Evolutionary conservation across 2,888 invertebrate genomes (phyloP).

Genomic region (Tortrix viridana): DNA sequence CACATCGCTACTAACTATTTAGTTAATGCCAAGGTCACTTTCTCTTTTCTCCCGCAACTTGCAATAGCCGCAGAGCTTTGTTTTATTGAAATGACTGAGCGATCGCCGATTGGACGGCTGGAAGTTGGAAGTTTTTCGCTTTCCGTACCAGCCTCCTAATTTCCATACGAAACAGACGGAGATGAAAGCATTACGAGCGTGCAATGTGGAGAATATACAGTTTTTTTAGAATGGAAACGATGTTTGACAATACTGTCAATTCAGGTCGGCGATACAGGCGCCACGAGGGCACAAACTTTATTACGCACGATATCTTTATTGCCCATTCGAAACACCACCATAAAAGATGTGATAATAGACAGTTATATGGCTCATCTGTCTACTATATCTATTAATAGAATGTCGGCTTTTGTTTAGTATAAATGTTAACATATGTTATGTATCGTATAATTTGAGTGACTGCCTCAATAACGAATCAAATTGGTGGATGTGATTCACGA

Average conservation of each 20-base stretch:
- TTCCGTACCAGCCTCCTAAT: too few species aligned
- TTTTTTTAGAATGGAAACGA: too few species aligned
- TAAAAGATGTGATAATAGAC: slow-evolving; percentile 69
- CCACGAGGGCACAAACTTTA: slow-evolving; percentile 46
- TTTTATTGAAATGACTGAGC: too few species aligned
- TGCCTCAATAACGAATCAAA: neutral
- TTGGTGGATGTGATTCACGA: too few species aligned
- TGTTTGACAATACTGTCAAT: slow-evolving; percentile 7
- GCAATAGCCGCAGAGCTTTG: neutral
- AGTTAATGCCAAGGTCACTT: slow-evolving; percentile 16
- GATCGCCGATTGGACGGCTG: too few species aligned
- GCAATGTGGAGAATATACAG: too few species aligned
- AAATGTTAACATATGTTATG: slow-evolving; percentile 25
- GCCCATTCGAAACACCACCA: slow-evolving; percentile 61
- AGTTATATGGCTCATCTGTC: slow-evolving; percentile 56
- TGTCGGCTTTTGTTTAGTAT: slow-evolving; percentile 27
- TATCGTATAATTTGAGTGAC: neutral
- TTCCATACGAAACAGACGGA: too few species aligned
- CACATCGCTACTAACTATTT: slow-evolving; percentile 4
- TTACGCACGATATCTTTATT: slow-evolving; percentile 68
- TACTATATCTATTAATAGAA: slow-evolving; percentile 42
- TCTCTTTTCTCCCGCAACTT: neutral
- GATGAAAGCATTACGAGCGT: too few species aligned
- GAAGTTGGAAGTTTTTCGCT: too few species aligned
- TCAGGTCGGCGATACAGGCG: slow-evolving; percentile 24